These are phyloP conservation scores for Scrobipalpa costella DNA, from an alignment of 2,888 invertebrate species.

Conservation along the genomic window DNA sequence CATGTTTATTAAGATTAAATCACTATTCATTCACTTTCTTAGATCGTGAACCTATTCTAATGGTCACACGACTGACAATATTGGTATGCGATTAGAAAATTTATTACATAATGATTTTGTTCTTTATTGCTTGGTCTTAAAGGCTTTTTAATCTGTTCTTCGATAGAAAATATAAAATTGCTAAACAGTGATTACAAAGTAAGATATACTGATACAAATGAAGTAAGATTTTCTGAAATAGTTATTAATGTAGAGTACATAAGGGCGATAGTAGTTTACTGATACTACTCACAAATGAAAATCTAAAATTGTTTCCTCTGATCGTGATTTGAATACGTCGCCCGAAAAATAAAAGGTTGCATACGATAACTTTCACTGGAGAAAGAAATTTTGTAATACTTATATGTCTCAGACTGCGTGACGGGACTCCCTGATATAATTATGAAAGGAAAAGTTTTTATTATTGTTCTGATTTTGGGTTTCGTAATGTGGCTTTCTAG, in stretches of 20 bases:
- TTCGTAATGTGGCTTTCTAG: conserved; percentile 14
- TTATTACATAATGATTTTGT: background rate
- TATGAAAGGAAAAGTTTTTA: conserved; percentile 19
- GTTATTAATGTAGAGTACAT: too few species aligned
- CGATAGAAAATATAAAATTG: too few species aligned
- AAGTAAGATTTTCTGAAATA: too few species aligned
- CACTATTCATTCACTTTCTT: conserved; percentile 31
- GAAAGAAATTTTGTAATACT: conserved; percentile 26
- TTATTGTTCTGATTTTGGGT: conserved; percentile 9
- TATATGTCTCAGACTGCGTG: conserved; percentile 25
- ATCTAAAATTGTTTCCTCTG: conserved; percentile 11
- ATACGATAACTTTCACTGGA: conserved; percentile 31
- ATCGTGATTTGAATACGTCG: conserved; percentile 28
- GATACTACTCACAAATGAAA: background rate
- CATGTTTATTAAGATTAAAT: conserved; percentile 26
- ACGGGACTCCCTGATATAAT: conserved; percentile 16
- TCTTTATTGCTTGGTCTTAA: background rate
- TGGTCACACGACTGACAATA: background rate
- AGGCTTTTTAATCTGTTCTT: too few species aligned
- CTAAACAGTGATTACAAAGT: too few species aligned
- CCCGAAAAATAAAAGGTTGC: conserved; percentile 31
- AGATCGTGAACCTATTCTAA: conserved; percentile 14
- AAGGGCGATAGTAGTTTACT: too few species aligned
- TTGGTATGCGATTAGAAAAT: background rate
- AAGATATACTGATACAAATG: too few species aligned